Percentiles rank a stretch among this genome's conserved stretches.
These are phyloP conservation scores for Drosophila oshimai DNA, from an alignment of 1,140 invertebrate genomes.

Conservation along the genomic window DNA sequence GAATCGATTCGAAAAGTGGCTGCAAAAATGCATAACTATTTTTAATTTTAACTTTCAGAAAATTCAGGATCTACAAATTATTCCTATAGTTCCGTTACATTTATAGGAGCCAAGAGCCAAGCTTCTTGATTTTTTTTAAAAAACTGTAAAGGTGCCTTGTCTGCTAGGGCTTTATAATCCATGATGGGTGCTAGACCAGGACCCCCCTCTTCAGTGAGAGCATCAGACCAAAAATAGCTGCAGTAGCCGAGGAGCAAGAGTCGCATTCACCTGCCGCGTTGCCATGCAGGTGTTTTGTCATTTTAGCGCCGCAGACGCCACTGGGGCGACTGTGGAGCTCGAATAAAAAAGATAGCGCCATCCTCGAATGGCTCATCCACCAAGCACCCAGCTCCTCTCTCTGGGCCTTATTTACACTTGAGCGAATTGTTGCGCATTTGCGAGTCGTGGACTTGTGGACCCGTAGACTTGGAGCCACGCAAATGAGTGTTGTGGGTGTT, in stretches of 20 bases:
- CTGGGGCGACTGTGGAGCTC: slow-evolving; percentile 12
- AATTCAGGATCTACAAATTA: too few relatives aligned
- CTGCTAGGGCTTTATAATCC: not conserved
- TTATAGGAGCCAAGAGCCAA: too few relatives aligned
- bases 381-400: not conserved
- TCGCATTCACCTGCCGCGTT: not conserved
- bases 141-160: not conserved
- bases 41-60: not conserved
- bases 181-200: not conserved
- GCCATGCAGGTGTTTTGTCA: slow-evolving; percentile 72
- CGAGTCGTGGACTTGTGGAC: slow-evolving; percentile 4
- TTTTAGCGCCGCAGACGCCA: slow-evolving; percentile 59
- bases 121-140: not conserved
- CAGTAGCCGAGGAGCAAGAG: not conserved
- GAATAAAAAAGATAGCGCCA: slow-evolving; percentile 1
- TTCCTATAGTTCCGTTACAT: too few relatives aligned
- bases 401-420: slow-evolving; percentile 77
- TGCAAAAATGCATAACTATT: too few relatives aligned
- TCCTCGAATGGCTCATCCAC: not conserved
- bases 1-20: too few relatives aligned
- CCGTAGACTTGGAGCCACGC: slow-evolving; percentile 1
- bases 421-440: slow-evolving; percentile 81
- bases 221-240: slow-evolving; percentile 23
- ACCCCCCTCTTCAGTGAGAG: not conserved
- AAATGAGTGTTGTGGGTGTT: slow-evolving; percentile 65